Evolutionary conservation across 2,113 vertebrate species (phyloP).

Genomic region (Bombycilla garrulus): DNA sequence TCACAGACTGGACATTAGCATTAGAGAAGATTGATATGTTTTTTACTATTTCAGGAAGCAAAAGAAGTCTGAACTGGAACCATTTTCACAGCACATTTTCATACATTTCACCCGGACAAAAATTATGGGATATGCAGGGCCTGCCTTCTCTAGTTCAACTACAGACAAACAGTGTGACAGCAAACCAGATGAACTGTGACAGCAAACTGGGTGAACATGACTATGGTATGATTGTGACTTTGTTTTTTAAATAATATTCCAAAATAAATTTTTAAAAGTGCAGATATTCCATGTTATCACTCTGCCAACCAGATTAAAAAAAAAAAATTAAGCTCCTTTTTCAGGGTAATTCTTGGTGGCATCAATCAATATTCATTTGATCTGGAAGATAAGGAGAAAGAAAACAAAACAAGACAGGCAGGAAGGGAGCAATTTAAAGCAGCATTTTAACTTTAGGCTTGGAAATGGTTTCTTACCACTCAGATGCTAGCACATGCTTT

Average conservation of each 20-base stretch:
- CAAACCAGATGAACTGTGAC: not conserved
- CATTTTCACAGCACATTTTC: not conserved
- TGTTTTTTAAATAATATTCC: not conserved
- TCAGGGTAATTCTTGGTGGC: not conserved
- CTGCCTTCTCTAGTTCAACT: not conserved
- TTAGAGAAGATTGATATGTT: not conserved
- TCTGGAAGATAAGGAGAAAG: not conserved
- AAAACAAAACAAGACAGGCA: not conserved
- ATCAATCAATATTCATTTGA: not conserved
- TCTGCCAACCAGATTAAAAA: not conserved
- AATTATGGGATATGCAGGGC: not conserved
- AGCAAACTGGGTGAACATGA: not conserved
- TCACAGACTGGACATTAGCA: not conserved
- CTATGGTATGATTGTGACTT: not conserved
- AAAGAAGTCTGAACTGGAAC: not conserved
- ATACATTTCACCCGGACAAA: not conserved
- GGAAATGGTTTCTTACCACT: constrained; percentile 22
- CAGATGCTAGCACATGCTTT: not conserved
- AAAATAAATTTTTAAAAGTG: not conserved
- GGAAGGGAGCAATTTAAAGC: not conserved
- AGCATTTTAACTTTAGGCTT: not conserved
- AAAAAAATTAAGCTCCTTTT: not conserved
- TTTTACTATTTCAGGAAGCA: not conserved
- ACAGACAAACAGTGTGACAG: not conserved
- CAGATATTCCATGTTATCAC: not conserved